Evolutionary conservation across 1,140 invertebrate genomes (phyloP).

Genomic region (Tetranychus urticae): DNA sequence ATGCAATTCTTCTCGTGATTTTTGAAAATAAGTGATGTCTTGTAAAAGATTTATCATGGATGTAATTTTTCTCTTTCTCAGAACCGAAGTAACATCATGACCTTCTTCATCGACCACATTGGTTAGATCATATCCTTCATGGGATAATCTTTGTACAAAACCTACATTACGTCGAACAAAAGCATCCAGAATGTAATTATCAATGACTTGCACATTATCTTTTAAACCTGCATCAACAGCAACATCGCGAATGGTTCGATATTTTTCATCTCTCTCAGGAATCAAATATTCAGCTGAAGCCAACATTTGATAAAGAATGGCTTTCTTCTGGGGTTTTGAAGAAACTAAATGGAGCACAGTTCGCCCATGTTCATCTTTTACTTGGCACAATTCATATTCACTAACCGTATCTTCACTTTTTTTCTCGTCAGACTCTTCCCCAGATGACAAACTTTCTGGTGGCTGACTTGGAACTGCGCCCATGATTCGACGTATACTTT

Average conservation of each 20-base stretch:
- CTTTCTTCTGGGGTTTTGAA: not conserved
- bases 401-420: not conserved
- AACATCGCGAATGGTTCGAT: slow-evolving; percentile 61
- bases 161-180: slow-evolving; percentile 2
- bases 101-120: slow-evolving; percentile 41
- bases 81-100: slow-evolving; percentile 31
- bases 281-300: slow-evolving; percentile 17
- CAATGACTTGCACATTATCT: slow-evolving; percentile 56
- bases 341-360: slow-evolving; percentile 69
- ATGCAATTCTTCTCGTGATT: slow-evolving; percentile 47
- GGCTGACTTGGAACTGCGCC: not conserved
- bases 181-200: slow-evolving; percentile 19
- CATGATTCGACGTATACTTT: slow-evolving; percentile 5
- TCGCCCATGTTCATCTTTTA: slow-evolving; percentile 58
- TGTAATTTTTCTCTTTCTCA: slow-evolving; percentile 30
- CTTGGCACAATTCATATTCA: slow-evolving; percentile 6
- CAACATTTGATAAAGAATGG: not conserved
- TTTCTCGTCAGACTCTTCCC: not conserved
- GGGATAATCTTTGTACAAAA: slow-evolving; percentile 33
- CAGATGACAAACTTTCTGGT: not conserved
- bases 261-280: slow-evolving; percentile 42
- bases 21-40: slow-evolving; percentile 45
- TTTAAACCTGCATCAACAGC: slow-evolving; percentile 45
- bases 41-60: slow-evolving; percentile 31
- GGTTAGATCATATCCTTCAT: slow-evolving; percentile 65